Conservation (phyloP, 2,888 invertebrate genomes). For the Plagiodera versicolora region DNA sequence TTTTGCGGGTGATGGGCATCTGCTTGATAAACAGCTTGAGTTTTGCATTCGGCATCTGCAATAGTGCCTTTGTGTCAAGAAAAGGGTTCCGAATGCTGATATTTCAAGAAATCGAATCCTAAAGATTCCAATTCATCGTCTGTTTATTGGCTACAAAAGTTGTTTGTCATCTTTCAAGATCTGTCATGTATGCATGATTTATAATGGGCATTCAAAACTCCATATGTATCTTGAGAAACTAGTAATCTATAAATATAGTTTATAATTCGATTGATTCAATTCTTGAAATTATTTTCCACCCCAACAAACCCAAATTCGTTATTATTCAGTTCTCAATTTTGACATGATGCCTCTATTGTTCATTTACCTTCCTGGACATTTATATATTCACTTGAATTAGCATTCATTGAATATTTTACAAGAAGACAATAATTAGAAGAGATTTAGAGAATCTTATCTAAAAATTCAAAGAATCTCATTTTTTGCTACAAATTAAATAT, state of each 20-base stretch:
- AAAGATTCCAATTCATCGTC: slow-evolving; percentile 1
- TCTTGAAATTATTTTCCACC: too few species aligned
- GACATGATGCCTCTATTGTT: too few species aligned
- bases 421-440: too few species aligned
- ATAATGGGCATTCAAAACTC: background rate
- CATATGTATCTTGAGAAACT: background rate
- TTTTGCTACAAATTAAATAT: too few species aligned
- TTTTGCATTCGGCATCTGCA: slow-evolving; percentile 25
- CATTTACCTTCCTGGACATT: too few species aligned
- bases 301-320: too few species aligned
- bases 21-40: slow-evolving; percentile 23
- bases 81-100: slow-evolving; percentile 16
- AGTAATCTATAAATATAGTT: background rate
- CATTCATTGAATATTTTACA: too few species aligned
- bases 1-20: slow-evolving; percentile 25
- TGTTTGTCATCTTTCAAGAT: background rate
- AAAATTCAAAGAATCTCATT: too few species aligned
- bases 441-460: too few species aligned
- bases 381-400: too few species aligned
- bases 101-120: slow-evolving; percentile 14
- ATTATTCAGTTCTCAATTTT: too few species aligned
- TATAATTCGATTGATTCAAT: too few species aligned
- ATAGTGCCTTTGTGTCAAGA: slow-evolving; percentile 13
- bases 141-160: background rate
- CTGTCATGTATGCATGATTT: background rate